These are phyloP conservation scores for Pempheris klunzingeri DNA, from an alignment of 2,797 vertebrate genomes.

Conservation along the genomic window DNA sequence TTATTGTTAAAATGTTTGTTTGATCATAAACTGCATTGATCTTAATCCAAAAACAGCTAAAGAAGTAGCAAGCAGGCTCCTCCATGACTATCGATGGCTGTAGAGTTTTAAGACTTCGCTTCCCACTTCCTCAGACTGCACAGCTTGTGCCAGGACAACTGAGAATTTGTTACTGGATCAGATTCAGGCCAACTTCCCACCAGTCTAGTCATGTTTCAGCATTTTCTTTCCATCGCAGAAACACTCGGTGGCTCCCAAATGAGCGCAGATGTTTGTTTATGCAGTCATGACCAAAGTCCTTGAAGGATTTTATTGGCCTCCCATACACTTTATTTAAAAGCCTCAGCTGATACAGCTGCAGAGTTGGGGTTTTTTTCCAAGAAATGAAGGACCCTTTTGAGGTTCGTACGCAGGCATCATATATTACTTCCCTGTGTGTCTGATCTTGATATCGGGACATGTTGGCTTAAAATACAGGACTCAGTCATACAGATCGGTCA, in stretches of 20 bases:
- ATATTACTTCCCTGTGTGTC: not conserved
- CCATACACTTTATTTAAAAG: conserved; percentile 15
- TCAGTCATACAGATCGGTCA: not conserved
- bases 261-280: conserved; percentile 72
- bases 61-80: conserved; percentile 44
- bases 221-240: conserved; percentile 20
- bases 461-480: not conserved
- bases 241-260: conserved; percentile 40
- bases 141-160: conserved; percentile 55
- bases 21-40: conserved; percentile 33
- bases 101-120: conserved; percentile 23
- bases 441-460: conserved; percentile 47
- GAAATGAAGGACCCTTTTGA: not conserved
- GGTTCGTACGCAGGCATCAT: conserved; percentile 2
- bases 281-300: conserved; percentile 52
- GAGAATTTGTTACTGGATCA: conserved; percentile 63
- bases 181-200: conserved; percentile 51
- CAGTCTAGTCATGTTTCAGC: conserved; percentile 69
- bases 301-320: conserved; percentile 42
- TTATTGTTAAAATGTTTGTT: conserved; percentile 41
- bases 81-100: conserved; percentile 43
- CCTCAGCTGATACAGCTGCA: conserved; percentile 42
- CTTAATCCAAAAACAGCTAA: conserved; percentile 45
- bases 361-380: not conserved
- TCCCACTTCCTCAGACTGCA: conserved; percentile 37